These are phyloP conservation scores for Temnopleurus reevesii DNA, from an alignment of 53 echinoderm and acorn worm genomes.

Conservation along the genomic window DNA sequence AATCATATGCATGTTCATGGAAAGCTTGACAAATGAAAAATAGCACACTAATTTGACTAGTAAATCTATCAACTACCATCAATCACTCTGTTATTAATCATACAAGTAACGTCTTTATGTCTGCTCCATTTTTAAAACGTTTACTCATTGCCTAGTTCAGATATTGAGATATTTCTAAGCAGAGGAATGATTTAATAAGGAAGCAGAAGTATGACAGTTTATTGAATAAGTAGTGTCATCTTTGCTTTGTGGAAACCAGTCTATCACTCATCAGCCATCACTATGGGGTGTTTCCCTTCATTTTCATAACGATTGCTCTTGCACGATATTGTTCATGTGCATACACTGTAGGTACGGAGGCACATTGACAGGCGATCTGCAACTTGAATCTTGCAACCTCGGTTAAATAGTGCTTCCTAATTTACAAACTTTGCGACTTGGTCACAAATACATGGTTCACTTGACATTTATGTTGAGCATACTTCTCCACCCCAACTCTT, in stretches of 20 bases:
- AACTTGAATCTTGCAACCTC: too few relatives aligned
- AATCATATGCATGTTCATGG: not conserved
- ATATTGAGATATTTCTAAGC: not conserved
- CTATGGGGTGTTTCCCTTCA: not conserved
- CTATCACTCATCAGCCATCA: not conserved
- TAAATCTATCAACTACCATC: slow-evolving; percentile 18
- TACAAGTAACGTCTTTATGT: not conserved
- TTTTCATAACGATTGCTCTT: not conserved
- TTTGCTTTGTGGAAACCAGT: not conserved
- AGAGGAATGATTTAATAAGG: not conserved
- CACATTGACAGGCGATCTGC: too few relatives aligned
- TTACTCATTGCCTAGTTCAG: not conserved
- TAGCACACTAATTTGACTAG: not conserved
- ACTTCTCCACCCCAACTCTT: too few relatives aligned
- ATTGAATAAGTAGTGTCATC: not conserved
- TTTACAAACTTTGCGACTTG: too few relatives aligned
- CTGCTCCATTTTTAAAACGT: not conserved
- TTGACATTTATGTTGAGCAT: too few relatives aligned
- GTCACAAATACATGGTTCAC: too few relatives aligned
- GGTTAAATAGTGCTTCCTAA: too few relatives aligned
- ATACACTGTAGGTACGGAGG: too few relatives aligned
- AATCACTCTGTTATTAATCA: slow-evolving; percentile 5
- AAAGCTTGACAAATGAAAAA: not conserved
- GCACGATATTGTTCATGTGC: too few relatives aligned
- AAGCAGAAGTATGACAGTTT: not conserved